phyloP scores from a whole-genome alignment of 2,888 invertebrate genomes.

The Prosopocoilus inquinatus region DNA sequence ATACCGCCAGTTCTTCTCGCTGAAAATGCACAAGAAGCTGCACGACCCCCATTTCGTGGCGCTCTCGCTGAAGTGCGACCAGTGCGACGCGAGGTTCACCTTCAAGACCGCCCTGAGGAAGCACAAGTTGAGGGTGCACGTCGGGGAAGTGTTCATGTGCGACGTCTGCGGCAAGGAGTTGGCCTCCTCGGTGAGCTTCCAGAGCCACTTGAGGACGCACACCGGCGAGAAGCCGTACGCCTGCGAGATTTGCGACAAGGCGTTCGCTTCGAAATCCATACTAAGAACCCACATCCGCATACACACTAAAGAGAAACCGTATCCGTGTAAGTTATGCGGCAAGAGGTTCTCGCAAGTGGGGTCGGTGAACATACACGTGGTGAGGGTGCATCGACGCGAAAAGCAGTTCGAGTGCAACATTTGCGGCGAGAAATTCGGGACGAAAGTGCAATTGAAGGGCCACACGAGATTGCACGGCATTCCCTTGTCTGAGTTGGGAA shows the following conservation, averaged over 20 bases:
- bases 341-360: constrained; percentile 21
- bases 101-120: no score
- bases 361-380: constrained; percentile 23
- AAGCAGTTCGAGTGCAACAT: constrained; percentile 1
- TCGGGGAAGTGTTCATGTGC: not conserved
- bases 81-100: no score
- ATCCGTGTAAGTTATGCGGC: constrained; percentile 38
- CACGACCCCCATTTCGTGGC: no score
- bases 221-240: constrained; percentile 36
- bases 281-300: constrained; percentile 38
- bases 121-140: not conserved
- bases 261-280: constrained; percentile 38
- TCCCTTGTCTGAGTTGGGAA: no score
- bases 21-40: no score
- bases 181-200: constrained; percentile 66
- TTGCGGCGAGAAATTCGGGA: constrained; percentile 52
- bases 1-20: no score
- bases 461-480: constrained; percentile 49
- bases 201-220: constrained; percentile 57
- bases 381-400: constrained; percentile 36
- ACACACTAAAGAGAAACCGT: constrained; percentile 39
- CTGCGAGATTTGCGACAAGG: constrained; percentile 35
- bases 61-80: no score
- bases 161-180: constrained; percentile 59
- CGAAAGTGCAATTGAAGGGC: constrained; percentile 53